Conservation (phyloP, 2,113 vertebrate species). For the Psammodynastes pulverulentus region DNA sequence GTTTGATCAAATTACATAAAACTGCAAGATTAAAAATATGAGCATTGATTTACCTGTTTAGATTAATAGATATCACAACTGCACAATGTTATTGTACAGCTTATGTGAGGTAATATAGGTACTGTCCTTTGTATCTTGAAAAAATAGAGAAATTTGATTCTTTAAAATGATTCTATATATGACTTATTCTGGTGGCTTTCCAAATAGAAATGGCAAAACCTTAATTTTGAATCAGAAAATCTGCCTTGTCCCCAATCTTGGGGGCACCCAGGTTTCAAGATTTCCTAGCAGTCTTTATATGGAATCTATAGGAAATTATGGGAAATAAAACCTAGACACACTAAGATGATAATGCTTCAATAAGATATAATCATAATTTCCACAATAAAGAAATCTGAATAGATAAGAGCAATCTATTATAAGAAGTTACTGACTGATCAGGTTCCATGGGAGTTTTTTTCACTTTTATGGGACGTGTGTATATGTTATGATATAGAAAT, state of each 20-base stretch:
- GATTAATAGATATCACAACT: too few relatives aligned
- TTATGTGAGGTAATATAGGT: background rate
- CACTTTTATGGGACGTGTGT: background rate
- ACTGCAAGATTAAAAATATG: background rate
- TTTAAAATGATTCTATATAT: background rate
- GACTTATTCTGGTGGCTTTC: background rate
- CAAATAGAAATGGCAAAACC: background rate
- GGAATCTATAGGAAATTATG: background rate
- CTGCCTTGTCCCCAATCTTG: background rate
- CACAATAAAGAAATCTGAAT: background rate
- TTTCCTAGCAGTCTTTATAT: background rate
- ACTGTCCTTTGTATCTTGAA: background rate
- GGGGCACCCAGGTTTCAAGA: background rate
- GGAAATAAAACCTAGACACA: background rate
- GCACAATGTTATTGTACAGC: accelerated
- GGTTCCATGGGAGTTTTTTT: background rate
- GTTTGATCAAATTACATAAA: background rate
- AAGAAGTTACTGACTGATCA: background rate
- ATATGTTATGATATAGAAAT: background rate
- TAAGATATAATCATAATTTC: background rate
- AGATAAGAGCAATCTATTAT: background rate
- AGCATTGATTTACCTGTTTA: background rate
- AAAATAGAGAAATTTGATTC: background rate
- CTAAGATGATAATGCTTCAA: background rate
- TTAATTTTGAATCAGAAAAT: background rate